A percentile compares a stretch with the other conserved stretches of the same genome.
Conservation (phyloP, 2,888 invertebrate genomes). For the Hypena proboscidalis region DNA sequence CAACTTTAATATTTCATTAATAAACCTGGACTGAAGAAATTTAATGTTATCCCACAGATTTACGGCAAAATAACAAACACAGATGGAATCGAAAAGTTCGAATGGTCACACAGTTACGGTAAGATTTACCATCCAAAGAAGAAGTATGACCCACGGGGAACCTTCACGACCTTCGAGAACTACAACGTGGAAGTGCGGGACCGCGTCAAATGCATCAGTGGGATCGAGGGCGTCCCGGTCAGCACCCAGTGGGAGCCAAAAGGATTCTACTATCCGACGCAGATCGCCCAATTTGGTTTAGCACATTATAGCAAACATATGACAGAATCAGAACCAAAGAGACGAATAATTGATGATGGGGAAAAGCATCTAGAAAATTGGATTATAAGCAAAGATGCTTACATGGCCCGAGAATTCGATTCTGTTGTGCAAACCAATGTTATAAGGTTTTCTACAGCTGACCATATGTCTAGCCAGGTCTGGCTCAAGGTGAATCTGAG, state of each 20-base stretch:
- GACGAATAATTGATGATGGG: slow-evolving; percentile 90
- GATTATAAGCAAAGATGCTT: slow-evolving; percentile 89
- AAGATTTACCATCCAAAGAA: slow-evolving; percentile 95
- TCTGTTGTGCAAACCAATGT: slow-evolving; percentile 85
- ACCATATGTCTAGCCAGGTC: slow-evolving; percentile 88
- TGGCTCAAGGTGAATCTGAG: slow-evolving; percentile 83
- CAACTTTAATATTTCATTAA: too few species aligned
- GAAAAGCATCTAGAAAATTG: slow-evolving; percentile 89
- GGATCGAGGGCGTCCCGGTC: slow-evolving; percentile 96
- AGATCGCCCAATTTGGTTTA: slow-evolving; percentile 98
- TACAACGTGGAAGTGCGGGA: slow-evolving; percentile 99
- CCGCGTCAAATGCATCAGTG: slow-evolving; percentile 98
- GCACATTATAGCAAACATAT: slow-evolving; percentile 98
- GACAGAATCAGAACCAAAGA: slow-evolving; percentile 92
- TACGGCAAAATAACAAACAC: slow-evolving; percentile 93
- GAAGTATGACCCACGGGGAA: slow-evolving; percentile 94
- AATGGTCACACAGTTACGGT: slow-evolving; percentile 98
- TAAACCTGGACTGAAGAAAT: too few species aligned
- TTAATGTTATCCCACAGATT: slow-evolving; percentile 87
- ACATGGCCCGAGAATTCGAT: slow-evolving; percentile 87
- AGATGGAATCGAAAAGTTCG: slow-evolving; percentile 92
- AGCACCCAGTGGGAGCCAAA: slow-evolving; percentile 98
- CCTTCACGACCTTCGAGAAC: slow-evolving; percentile 98
- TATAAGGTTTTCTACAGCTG: slow-evolving; percentile 90
- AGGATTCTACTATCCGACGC: slow-evolving; percentile 99